Evolutionary conservation across 1,140 invertebrate genomes (phyloP).

Genomic region (Cataglyphis hispanica): DNA sequence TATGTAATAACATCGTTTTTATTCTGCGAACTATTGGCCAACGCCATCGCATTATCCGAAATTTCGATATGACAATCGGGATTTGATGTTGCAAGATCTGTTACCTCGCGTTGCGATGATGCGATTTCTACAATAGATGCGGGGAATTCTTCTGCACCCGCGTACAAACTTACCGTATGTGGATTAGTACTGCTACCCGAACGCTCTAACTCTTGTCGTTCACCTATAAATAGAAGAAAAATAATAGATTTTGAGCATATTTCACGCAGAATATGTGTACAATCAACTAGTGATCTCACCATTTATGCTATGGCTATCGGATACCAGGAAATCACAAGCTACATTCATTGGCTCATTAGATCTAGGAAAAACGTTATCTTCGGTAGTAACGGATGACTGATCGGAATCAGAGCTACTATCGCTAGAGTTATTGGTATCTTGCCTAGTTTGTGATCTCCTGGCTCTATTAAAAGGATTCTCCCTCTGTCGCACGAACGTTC

Average conservation of each 20-base stretch:
- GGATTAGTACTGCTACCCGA: conserved; percentile 82
- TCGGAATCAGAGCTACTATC: conserved; percentile 76
- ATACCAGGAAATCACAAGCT: conserved; percentile 77
- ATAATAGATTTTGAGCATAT: neutral
- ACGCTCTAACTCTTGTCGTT: conserved; percentile 79
- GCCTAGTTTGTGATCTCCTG: conserved; percentile 62
- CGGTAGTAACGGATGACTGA: conserved; percentile 54
- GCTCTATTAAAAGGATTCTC: conserved; percentile 86
- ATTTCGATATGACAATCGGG: conserved; percentile 25
- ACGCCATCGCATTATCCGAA: conserved; percentile 14
- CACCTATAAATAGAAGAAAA: conserved; percentile 74
- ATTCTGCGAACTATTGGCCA: conserved; percentile 43
- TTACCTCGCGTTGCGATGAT: conserved; percentile 47
- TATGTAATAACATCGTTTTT: conserved; percentile 73
- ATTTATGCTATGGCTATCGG: conserved; percentile 83
- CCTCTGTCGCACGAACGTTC: conserved; percentile 89
- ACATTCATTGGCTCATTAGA: conserved; percentile 70
- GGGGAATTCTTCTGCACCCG: conserved; percentile 75
- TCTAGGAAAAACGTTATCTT: conserved; percentile 57
- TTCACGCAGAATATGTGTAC: neutral
- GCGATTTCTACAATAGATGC: conserved; percentile 68
- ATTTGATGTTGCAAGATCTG: conserved; percentile 55
- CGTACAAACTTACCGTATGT: conserved; percentile 78
- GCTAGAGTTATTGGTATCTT: conserved; percentile 60
- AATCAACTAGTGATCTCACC: conserved; percentile 72